Evolutionary conservation across 2,888 invertebrate species (phyloP).

Genomic region (Molanna angustata): DNA sequence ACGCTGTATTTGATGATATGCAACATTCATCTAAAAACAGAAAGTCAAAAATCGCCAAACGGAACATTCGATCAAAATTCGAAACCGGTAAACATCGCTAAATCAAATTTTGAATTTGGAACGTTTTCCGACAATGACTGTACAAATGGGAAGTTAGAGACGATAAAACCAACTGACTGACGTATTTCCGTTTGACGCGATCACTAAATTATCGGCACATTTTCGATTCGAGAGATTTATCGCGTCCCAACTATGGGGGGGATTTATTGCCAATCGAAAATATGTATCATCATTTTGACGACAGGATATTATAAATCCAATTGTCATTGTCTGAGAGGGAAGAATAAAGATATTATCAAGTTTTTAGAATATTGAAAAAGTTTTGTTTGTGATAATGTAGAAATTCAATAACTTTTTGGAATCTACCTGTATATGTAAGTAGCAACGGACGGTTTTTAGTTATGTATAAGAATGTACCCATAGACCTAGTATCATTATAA

Average conservation of each 20-base stretch:
- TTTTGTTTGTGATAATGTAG: too few species aligned
- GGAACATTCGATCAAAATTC: constrained; percentile 17
- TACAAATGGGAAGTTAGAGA: constrained; percentile 20
- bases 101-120: constrained; percentile 24
- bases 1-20: too few species aligned
- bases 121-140: constrained; percentile 23
- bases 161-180: constrained; percentile 25
- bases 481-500: too few species aligned
- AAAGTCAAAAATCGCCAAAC: constrained; percentile 4
- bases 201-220: constrained; percentile 31
- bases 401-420: too few species aligned
- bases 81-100: constrained; percentile 27
- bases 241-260: neutral
- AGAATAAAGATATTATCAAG: too few species aligned
- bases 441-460: too few species aligned
- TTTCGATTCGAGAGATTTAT: constrained; percentile 28
- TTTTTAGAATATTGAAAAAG: too few species aligned
- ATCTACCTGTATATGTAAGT: too few species aligned
- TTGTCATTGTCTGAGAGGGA: too few species aligned
- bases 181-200: constrained; percentile 31
- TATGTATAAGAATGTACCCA: too few species aligned
- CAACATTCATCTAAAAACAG: constrained; percentile 3
- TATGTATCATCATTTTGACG: constrained; percentile 22
- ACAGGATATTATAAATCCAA: constrained; percentile 9
- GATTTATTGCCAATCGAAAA: constrained; percentile 29